phyloP scores from a whole-genome alignment of 2,888 invertebrate genomes.

The Ctenicera cuprea region DNA sequence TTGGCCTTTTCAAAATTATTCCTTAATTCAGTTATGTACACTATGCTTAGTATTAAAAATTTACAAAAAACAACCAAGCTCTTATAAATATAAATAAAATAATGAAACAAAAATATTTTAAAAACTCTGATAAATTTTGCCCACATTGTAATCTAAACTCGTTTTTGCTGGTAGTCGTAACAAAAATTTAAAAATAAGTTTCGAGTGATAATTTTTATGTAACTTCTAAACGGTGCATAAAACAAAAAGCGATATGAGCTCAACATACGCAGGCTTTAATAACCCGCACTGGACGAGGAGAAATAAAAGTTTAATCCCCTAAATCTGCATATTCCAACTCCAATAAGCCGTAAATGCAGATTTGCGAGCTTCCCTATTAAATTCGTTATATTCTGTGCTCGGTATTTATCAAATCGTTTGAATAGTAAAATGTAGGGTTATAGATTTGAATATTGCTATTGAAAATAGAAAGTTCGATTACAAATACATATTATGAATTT shows the following conservation, averaged over 20 bases:
- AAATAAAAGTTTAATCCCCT: constrained; percentile 45
- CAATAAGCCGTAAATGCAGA: constrained; percentile 49
- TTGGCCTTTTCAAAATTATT: too few species aligned
- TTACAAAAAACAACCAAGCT: too few species aligned
- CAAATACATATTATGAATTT: too few species aligned
- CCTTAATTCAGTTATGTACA: too few species aligned
- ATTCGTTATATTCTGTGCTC: constrained; percentile 34
- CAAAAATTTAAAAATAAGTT: background rate
- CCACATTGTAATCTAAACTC: background rate
- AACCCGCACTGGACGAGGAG: constrained; percentile 33
- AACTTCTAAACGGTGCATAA: constrained; percentile 12
- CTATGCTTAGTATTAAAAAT: too few species aligned
- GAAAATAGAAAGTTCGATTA: background rate
- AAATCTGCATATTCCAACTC: constrained; percentile 48
- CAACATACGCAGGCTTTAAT: constrained; percentile 37
- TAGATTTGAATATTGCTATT: constrained; percentile 12
- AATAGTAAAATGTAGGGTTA: constrained; percentile 36
- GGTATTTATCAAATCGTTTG: constrained; percentile 41
- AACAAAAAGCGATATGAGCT: constrained; percentile 11
- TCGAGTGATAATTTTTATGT: background rate
- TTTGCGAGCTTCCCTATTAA: constrained; percentile 39
- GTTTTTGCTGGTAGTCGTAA: background rate
- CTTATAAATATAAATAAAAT: too few species aligned
- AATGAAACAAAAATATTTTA: too few species aligned
- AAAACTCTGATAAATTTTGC: background rate